Percentiles rank a stretch among this genome's conserved stretches.
These are phyloP conservation scores for Drosophila quadrilineata DNA, from an alignment of 1,140 invertebrate genomes.

Conservation along the genomic window DNA sequence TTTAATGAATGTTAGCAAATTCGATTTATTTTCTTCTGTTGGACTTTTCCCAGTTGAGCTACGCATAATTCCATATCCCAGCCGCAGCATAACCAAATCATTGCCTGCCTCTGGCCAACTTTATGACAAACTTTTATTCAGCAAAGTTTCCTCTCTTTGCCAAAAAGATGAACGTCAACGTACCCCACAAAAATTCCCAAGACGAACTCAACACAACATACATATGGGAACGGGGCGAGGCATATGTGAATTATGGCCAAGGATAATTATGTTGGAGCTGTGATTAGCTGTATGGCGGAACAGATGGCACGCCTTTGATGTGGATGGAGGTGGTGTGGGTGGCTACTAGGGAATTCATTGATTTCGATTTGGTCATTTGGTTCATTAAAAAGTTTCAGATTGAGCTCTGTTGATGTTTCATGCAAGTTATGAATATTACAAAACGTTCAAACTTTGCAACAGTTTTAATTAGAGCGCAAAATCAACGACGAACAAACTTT, in stretches of 20 bases:
- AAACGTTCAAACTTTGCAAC: constrained; percentile 49
- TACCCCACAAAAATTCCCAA: neutral
- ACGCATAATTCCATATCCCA: constrained; percentile 47
- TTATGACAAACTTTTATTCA: constrained; percentile 53
- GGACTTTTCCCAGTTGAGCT: constrained; percentile 16
- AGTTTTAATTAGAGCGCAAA: constrained; percentile 75
- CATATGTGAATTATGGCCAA: constrained; percentile 52
- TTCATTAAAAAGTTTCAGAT: constrained; percentile 70
- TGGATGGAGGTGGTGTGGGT: neutral
- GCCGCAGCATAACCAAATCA: constrained; percentile 56
- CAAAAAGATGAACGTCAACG: constrained; percentile 2
- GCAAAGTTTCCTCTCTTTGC: constrained; percentile 49
- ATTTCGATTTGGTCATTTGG: constrained; percentile 62
- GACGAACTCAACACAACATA: no score
- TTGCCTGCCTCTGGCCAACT: constrained; percentile 44
- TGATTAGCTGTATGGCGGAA: constrained; percentile 46
- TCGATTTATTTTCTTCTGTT: constrained; percentile 52
- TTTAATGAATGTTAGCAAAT: constrained; percentile 12
- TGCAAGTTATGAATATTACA: constrained; percentile 67
- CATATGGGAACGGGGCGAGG: constrained; percentile 16
- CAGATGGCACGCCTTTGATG: neutral
- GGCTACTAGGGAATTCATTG: constrained; percentile 24
- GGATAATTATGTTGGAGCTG: constrained; percentile 50
- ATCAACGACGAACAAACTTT: constrained; percentile 65
- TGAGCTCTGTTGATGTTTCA: constrained; percentile 56